A percentile compares a stretch with the other conserved stretches of the same genome.
These are phyloP conservation scores for Bactericera cockerelli DNA, from an alignment of 1,140 invertebrate species.

Conservation along the genomic window DNA sequence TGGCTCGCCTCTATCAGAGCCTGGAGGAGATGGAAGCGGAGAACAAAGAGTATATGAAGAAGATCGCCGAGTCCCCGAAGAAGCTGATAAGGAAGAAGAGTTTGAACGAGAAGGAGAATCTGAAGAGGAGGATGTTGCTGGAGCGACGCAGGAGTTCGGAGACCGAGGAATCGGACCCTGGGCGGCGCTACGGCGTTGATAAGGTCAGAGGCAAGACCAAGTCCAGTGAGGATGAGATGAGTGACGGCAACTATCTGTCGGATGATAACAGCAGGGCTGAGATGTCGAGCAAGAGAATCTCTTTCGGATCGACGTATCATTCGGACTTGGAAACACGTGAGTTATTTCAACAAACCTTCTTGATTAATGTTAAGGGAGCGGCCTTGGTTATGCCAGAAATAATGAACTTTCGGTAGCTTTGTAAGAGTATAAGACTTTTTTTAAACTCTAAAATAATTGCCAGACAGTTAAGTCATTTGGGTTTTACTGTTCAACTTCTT, in stretches of 20 bases:
- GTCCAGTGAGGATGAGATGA: not conserved
- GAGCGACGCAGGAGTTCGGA: not conserved
- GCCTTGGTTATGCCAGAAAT: too few relatives aligned
- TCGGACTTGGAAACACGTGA: too few relatives aligned
- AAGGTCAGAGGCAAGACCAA: not conserved
- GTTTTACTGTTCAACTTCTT: too few relatives aligned
- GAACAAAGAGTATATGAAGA: constrained; percentile 21
- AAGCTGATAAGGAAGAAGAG: not conserved
- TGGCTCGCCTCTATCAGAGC: constrained; percentile 60
- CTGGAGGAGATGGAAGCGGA: constrained; percentile 51
- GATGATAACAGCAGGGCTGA: not conserved
- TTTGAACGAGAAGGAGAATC: not conserved
- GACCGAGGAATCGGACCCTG: constrained; percentile 3
- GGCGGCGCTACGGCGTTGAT: constrained; percentile 8
- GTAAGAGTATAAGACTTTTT: too few relatives aligned
- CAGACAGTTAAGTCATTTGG: too few relatives aligned
- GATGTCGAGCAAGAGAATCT: too few relatives aligned
- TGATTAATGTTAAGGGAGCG: too few relatives aligned
- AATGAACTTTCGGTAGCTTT: too few relatives aligned
- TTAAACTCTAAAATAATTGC: too few relatives aligned
- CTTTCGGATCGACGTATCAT: too few relatives aligned
- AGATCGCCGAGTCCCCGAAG: not conserved
- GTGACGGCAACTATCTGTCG: not conserved
- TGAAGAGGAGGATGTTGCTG: not conserved
- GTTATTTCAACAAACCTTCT: too few relatives aligned